Evolutionary conservation across 2,888 invertebrate species (phyloP).

Genomic region (Caenorhabditis panamensis): DNA sequence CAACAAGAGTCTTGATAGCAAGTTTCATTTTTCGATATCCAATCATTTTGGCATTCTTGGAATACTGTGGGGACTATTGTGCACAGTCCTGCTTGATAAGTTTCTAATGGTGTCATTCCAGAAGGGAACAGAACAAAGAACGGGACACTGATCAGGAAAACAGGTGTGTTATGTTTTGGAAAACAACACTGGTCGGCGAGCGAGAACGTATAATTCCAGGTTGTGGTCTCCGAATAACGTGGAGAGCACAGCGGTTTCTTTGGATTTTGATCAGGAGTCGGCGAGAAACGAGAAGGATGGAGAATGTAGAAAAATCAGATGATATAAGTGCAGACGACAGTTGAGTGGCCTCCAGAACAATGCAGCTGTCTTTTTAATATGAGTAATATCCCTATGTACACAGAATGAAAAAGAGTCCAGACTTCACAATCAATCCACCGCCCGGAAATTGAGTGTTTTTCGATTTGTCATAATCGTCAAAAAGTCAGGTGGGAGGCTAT

Average conservation of each 20-base stretch:
- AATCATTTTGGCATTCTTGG: constrained; percentile 33
- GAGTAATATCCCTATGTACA: neutral
- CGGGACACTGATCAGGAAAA: neutral
- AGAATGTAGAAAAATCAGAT: neutral
- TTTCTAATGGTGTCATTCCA: constrained; percentile 32
- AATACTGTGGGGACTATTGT: constrained; percentile 20
- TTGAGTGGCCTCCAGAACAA: neutral
- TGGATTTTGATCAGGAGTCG: neutral
- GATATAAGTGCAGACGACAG: neutral
- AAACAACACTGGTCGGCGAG: neutral
- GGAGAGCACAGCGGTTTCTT: neutral
- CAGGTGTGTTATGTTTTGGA: constrained; percentile 9
- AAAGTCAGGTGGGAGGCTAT: constrained; percentile 3
- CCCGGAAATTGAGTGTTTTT: neutral
- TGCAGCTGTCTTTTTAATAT: neutral
- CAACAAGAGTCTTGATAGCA: constrained; percentile 49
- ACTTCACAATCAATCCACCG: neutral
- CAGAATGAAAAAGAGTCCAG: neutral
- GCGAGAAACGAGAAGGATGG: neutral
- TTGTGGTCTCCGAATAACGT: neutral
- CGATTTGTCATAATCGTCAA: neutral
- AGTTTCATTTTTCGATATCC: constrained; percentile 36
- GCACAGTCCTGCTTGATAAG: constrained; percentile 22
- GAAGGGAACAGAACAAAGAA: neutral
- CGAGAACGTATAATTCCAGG: neutral